Conservation (phyloP, 2,113 vertebrate genomes). For the Lampris megalopsis region DNA sequence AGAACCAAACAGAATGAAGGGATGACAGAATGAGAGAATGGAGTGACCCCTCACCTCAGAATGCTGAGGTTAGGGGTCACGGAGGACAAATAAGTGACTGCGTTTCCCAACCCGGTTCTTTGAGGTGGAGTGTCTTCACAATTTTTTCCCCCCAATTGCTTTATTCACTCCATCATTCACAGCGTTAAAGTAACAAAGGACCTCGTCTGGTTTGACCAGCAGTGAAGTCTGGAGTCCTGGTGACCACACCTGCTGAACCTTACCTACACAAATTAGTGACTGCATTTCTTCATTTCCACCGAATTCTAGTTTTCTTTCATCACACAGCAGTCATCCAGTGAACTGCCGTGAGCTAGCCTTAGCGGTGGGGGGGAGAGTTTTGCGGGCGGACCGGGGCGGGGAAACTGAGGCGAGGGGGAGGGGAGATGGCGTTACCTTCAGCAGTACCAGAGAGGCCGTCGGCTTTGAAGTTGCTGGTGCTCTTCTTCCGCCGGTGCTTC, state of each 20-base stretch:
- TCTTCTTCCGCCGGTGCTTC: constrained; percentile 98
- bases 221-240: too few relatives aligned
- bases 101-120: constrained; percentile 66
- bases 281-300: too few relatives aligned
- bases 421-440: constrained; percentile 87
- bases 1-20: constrained; percentile 34
- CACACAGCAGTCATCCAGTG: too few relatives aligned
- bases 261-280: too few relatives aligned
- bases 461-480: constrained; percentile 96
- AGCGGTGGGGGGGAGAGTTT: neutral
- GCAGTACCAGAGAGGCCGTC: constrained; percentile 93
- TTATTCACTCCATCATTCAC: too few relatives aligned
- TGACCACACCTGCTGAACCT: too few relatives aligned
- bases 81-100: constrained; percentile 50
- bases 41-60: constrained; percentile 40
- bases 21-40: constrained; percentile 58
- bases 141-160: too few relatives aligned
- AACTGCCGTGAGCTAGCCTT: too few relatives aligned
- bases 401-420: constrained; percentile 56
- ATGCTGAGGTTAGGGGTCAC: constrained; percentile 40
- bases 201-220: too few relatives aligned
- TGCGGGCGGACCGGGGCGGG: constrained; percentile 24
- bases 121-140: too few relatives aligned
- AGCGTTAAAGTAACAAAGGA: too few relatives aligned
- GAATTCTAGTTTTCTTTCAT: too few relatives aligned